A percentile compares a stretch with the other conserved stretches of the same genome.
These are phyloP conservation scores for Brachionus plicatilis DNA, from an alignment of 1,140 invertebrate species.

Conservation along the genomic window DNA sequence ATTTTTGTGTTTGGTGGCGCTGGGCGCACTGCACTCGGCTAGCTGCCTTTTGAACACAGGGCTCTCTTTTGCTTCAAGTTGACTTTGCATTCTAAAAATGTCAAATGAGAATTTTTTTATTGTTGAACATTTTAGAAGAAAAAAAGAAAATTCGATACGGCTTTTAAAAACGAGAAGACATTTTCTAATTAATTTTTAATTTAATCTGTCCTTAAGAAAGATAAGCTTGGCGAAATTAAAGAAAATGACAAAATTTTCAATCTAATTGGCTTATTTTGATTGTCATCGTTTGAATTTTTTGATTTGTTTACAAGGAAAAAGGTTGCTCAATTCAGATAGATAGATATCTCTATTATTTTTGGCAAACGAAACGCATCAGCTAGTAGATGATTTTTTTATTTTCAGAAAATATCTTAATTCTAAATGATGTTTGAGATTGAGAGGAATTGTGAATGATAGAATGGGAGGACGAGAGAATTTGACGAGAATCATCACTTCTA, in stretches of 20 bases:
- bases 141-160: background rate
- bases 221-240: background rate
- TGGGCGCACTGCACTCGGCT: background rate
- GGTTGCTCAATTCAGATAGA: background rate
- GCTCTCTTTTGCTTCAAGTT: background rate
- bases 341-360: constrained; percentile 7
- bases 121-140: background rate
- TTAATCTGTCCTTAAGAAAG: background rate
- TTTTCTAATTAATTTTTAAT: background rate
- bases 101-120: background rate
- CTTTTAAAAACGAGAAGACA: background rate
- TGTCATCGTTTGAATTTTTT: background rate
- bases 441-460: background rate
- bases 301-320: background rate
- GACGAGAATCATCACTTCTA: background rate
- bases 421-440: background rate
- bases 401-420: constrained; percentile 24
- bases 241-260: background rate
- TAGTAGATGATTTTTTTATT: background rate
- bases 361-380: constrained; percentile 19
- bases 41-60: background rate
- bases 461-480: background rate
- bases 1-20: background rate
- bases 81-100: background rate
- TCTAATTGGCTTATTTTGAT: background rate